These are phyloP conservation scores for Trichogramma evanescens DNA, from an alignment of 2,888 invertebrate species.

Conservation along the genomic window DNA sequence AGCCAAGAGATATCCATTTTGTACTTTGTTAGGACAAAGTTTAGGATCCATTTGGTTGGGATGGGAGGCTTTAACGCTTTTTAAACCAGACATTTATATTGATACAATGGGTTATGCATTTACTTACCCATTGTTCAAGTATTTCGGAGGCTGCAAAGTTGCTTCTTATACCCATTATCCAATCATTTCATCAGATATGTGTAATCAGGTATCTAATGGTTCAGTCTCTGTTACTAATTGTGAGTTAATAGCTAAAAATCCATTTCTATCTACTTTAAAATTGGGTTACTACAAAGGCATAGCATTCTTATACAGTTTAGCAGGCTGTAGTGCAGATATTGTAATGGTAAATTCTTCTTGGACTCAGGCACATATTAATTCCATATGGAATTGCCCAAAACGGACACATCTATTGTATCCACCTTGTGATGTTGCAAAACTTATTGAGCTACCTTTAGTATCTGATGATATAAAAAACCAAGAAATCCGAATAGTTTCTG, in stretches of 20 bases:
- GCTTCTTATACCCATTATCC: constrained; percentile 95
- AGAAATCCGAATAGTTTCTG: constrained; percentile 71
- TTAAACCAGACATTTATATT: constrained; percentile 82
- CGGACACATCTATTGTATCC: constrained; percentile 80
- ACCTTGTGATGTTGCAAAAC: constrained; percentile 79
- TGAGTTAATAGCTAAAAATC: constrained; percentile 71
- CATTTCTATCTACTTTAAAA: constrained; percentile 73
- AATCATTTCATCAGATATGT: constrained; percentile 89
- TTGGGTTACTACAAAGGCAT: constrained; percentile 82
- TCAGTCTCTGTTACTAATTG: constrained; percentile 76
- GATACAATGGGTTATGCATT: constrained; percentile 96
- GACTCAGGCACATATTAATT: constrained; percentile 87
- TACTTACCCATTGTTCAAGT: constrained; percentile 85
- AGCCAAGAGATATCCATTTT: constrained; percentile 76
- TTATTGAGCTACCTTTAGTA: constrained; percentile 53
- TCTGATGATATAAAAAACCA: constrained; percentile 46
- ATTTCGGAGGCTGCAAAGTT: constrained; percentile 72
- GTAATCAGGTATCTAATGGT: constrained; percentile 70
- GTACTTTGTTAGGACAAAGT: constrained; percentile 87
- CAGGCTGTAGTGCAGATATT: constrained; percentile 75
- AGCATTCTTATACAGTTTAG: constrained; percentile 76
- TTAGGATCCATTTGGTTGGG: constrained; percentile 82
- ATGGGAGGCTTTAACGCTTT: constrained; percentile 76
- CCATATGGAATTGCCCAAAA: constrained; percentile 66
- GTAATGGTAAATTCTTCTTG: constrained; percentile 95